phyloP scores from a whole-genome alignment of 2,113 vertebrate species.

The Pitta sordida region DNA sequence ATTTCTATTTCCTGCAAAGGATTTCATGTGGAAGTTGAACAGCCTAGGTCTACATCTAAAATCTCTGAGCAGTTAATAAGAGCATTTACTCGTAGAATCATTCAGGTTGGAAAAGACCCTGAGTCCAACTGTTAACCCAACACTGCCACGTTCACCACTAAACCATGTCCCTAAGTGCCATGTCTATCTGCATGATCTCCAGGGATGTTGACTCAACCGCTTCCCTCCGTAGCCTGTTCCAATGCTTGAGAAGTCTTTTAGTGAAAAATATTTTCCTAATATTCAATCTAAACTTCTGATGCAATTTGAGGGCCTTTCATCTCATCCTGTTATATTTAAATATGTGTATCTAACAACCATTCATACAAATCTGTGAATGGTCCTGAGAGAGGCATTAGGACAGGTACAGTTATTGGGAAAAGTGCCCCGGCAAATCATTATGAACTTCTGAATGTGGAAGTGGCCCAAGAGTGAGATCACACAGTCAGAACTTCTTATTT shows the following conservation, averaged over 20 bases:
- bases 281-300: neutral
- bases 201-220: neutral
- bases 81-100: neutral
- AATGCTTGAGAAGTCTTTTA: neutral
- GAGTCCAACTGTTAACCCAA: accelerated
- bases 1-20: neutral
- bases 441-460: neutral
- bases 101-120: neutral
- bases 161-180: accelerated
- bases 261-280: neutral
- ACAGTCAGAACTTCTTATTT: neutral
- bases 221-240: neutral
- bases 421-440: neutral
- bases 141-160: neutral
- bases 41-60: neutral
- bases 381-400: neutral
- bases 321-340: neutral
- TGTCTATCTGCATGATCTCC: neutral
- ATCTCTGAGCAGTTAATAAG: neutral
- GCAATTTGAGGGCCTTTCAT: neutral
- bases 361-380: neutral
- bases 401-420: neutral
- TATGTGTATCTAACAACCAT: neutral
- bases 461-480: neutral
- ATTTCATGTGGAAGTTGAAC: neutral